Conservation (phyloP, 2,113 vertebrate species). For the Zapornia atra region DNA sequence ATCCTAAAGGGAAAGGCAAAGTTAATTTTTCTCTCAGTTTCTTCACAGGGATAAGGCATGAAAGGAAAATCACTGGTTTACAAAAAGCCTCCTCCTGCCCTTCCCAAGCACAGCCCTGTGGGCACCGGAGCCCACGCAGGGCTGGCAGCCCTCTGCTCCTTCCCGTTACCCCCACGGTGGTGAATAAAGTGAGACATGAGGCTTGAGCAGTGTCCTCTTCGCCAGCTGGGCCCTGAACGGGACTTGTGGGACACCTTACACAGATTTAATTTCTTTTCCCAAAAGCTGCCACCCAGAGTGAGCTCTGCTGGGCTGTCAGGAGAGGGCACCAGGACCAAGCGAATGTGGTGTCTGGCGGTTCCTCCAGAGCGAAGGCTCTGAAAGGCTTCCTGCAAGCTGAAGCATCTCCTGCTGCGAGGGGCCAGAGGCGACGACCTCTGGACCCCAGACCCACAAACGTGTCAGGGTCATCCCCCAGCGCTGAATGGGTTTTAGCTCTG, state of each 20-base stretch:
- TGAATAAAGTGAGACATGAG: accelerated
- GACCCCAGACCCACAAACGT: not conserved
- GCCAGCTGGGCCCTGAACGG: not conserved
- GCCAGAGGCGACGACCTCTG: too few species aligned
- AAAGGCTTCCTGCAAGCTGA: not conserved
- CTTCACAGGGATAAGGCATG: not conserved
- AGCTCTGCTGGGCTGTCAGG: not conserved
- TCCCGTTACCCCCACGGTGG: accelerated
- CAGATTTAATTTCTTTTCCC: not conserved
- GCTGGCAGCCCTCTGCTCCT: not conserved
- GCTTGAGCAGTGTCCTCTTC: not conserved
- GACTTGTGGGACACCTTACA: not conserved
- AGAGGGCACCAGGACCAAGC: constrained; percentile 44
- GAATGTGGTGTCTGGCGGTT: not conserved
- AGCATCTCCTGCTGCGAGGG: not conserved
- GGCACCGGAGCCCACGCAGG: accelerated
- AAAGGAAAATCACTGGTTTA: not conserved
- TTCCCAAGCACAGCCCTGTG: not conserved
- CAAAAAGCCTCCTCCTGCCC: not conserved
- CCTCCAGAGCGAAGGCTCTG: too few species aligned
- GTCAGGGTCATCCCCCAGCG: not conserved
- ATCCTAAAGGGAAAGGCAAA: not conserved
- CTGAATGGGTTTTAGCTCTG: not conserved
- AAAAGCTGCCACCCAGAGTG: not conserved
- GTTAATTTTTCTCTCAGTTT: not conserved